Percentiles rank a stretch among this genome's conserved stretches.
These are phyloP conservation scores for Hoplodrina ambigua DNA, from an alignment of 2,888 invertebrate genomes.

Conservation along the genomic window DNA sequence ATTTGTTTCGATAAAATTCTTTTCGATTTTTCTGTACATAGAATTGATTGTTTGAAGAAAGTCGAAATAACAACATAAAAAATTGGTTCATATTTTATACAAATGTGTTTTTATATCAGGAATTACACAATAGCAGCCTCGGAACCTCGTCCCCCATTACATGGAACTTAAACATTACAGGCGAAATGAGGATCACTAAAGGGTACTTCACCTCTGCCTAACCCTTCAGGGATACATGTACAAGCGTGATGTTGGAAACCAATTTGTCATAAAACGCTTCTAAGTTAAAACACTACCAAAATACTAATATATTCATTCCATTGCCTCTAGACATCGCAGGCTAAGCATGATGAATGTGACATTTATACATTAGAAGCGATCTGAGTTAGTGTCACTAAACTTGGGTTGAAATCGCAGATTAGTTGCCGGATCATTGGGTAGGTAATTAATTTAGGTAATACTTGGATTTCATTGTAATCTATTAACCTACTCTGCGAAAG, in stretches of 20 bases:
- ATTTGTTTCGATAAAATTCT: no score
- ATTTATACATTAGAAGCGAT: constrained; percentile 11
- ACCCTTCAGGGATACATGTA: no score
- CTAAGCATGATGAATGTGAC: constrained; percentile 42
- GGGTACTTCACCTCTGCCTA: no score
- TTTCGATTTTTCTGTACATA: constrained; percentile 6
- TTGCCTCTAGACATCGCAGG: constrained; percentile 6
- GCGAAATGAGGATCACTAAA: no score
- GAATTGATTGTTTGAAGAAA: neutral
- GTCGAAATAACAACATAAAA: no score
- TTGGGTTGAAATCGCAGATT: constrained; percentile 23
- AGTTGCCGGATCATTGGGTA: constrained; percentile 33
- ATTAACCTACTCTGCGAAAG: neutral
- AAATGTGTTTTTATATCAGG: no score
- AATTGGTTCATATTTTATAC: no score
- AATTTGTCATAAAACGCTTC: neutral
- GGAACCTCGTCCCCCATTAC: no score
- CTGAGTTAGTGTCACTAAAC: constrained; percentile 21
- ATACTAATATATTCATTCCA: constrained; percentile 14
- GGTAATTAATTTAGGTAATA: constrained; percentile 26
- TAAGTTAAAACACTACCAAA: constrained; percentile 3
- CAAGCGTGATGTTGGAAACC: no score
- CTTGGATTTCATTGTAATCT: constrained; percentile 5
- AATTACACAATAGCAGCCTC: no score
- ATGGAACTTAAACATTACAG: no score